Conservation (phyloP, 1,140 invertebrate species). For the Drosophila lacteicornis region DNA sequence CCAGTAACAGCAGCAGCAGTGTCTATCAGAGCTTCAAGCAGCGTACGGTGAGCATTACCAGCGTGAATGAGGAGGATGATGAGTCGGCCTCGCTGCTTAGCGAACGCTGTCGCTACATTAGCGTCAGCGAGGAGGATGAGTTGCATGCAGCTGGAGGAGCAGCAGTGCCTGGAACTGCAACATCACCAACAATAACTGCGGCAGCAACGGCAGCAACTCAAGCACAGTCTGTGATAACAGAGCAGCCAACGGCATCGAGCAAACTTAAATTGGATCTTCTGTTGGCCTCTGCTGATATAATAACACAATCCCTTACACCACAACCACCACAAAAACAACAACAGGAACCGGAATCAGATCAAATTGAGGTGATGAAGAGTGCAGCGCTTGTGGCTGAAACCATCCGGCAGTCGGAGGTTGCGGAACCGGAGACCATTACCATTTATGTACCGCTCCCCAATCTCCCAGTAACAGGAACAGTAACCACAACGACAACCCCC, state of each 20-base stretch:
- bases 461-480: slow-evolving; percentile 10
- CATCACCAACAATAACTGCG: slow-evolving; percentile 10
- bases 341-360: slow-evolving; percentile 10
- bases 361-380: slow-evolving; percentile 16
- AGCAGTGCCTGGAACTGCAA: slow-evolving; percentile 11
- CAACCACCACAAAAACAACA: slow-evolving; percentile 41
- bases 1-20: slow-evolving; percentile 32
- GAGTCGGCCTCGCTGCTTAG: slow-evolving; percentile 69
- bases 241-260: slow-evolving; percentile 82
- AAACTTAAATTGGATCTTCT: slow-evolving; percentile 79
- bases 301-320: slow-evolving; percentile 66
- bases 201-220: slow-evolving; percentile 57
- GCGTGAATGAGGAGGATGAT: slow-evolving; percentile 81
- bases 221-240: slow-evolving; percentile 85
- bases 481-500: slow-evolving; percentile 15
- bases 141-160: slow-evolving; percentile 49
- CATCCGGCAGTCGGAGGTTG: slow-evolving; percentile 15
- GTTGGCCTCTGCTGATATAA: slow-evolving; percentile 81
- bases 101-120: slow-evolving; percentile 80
- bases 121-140: slow-evolving; percentile 81
- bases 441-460: slow-evolving; percentile 50
- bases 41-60: slow-evolving; percentile 77
- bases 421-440: slow-evolving; percentile 36
- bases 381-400: slow-evolving; percentile 25
- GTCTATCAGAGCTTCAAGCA: slow-evolving; percentile 72